Evolutionary conservation across 2,797 vertebrate species (phyloP), one percentile per base, ranked within the genome.

Genomic region (Naso thynnoides): DNA sequence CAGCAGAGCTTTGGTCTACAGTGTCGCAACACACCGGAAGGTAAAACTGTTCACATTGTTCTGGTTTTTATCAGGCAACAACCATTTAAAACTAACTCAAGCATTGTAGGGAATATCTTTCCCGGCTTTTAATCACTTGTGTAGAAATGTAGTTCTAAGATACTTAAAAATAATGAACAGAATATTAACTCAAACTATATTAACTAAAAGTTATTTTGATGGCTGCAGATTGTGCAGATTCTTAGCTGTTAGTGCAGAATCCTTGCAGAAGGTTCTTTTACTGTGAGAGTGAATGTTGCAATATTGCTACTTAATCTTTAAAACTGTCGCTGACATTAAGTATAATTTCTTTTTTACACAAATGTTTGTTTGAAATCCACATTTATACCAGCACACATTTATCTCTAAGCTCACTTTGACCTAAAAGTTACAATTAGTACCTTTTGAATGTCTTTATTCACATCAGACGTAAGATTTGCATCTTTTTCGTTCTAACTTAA

Each of bases 21-120:
- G 82, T 95, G 64, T 89, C 78, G n/a, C 91, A 94, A 18, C 82
- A 88, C 85, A 93, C 89, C 8, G 86, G 89, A 47, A 91, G 93
- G 95, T 96, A 84, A 63, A 44, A 9, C 9, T 3, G 13, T 24
- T 76, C 41, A 44, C 13, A 44, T 44, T 19, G 26, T 36, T 2
- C 7, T 45, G 11, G 50, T 54, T 7, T 33, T 61, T 59, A 8
- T 47, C 6, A 48, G 19, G 7, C 18, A 53, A 26, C 26, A 49
- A 2, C 39, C 21, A 56, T 36, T 52, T 24, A 57, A 48, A 24
- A 5, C 27, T 3, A 49, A 2, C 7, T 36, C 16, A n/a, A 24
- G 5, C 18, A 55, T 21, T 36, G 2, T 15, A 3, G 5, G 6
- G 13, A 41, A 19, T 21, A 31, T n/a, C 41, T 42, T n/a, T 50